Percentiles rank a stretch among this genome's conserved stretches.
These are phyloP conservation scores for Spodoptera litura DNA, from an alignment of 1,140 invertebrate species.

Conservation along the genomic window DNA sequence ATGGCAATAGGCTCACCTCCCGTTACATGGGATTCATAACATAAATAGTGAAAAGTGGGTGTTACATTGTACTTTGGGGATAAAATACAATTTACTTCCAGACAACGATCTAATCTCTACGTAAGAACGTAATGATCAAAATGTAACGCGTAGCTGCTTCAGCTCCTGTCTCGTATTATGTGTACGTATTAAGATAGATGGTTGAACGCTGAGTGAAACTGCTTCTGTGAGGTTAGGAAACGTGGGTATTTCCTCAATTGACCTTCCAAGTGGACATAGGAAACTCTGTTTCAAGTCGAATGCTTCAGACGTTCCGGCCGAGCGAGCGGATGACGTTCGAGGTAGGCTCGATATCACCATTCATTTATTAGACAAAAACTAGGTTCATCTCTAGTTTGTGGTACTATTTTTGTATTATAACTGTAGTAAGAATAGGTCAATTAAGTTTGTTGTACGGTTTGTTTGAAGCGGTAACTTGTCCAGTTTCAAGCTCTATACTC, in stretches of 20 bases:
- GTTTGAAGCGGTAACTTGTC: too few species aligned
- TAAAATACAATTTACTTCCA: too few species aligned
- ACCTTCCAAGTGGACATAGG: slow-evolving; percentile 58
- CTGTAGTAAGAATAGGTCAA: too few species aligned
- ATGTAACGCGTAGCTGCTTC: slow-evolving; percentile 24
- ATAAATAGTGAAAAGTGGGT: too few species aligned
- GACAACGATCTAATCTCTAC: slow-evolving; percentile 21
- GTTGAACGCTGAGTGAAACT: slow-evolving; percentile 44
- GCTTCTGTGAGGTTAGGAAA: slow-evolving; percentile 56
- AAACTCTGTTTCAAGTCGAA: slow-evolving; percentile 59
- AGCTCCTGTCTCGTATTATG: background rate
- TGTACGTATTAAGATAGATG: slow-evolving; percentile 10
- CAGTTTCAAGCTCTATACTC: too few species aligned
- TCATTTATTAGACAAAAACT: too few species aligned
- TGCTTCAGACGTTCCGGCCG: slow-evolving; percentile 55
- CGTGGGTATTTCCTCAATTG: slow-evolving; percentile 59
- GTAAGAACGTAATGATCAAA: background rate
- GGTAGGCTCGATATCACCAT: slow-evolving; percentile 38
- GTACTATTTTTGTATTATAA: too few species aligned
- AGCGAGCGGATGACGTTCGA: slow-evolving; percentile 43
- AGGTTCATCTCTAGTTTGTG: too few species aligned
- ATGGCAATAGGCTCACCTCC: too few species aligned
- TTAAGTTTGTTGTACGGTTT: too few species aligned
- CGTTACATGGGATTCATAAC: too few species aligned
- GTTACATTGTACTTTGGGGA: too few species aligned